Conservation (phyloP, 2,113 vertebrate genomes). For the Merops nubicus region DNA sequence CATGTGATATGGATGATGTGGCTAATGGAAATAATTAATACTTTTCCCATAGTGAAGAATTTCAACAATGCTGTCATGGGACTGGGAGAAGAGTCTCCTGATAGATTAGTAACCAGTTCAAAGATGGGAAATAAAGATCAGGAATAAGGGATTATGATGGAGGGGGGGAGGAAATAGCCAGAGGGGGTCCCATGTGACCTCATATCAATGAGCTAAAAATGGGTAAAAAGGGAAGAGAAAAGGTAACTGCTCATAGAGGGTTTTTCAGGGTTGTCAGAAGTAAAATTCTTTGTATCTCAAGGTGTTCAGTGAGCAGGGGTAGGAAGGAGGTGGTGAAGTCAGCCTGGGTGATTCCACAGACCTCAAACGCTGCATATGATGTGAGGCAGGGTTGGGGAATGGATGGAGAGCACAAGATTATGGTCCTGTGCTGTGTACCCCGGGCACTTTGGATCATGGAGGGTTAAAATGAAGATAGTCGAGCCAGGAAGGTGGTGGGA, state of each 20-base stretch:
- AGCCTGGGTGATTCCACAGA: not conserved
- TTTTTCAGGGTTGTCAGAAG: not conserved
- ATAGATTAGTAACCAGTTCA: not conserved
- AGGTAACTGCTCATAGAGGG: not conserved
- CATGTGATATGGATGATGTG: constrained; percentile 12
- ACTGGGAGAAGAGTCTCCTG: not conserved
- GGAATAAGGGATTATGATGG: not conserved
- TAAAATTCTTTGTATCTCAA: not conserved
- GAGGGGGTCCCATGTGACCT: not conserved
- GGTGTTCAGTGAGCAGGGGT: not conserved
- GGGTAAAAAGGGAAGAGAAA: not conserved
- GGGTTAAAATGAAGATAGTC: not conserved
- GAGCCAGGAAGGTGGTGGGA: not conserved
- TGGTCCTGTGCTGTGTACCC: not conserved
- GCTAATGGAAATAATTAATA: not conserved
- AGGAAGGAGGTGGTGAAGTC: not conserved
- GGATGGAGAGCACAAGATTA: not conserved
- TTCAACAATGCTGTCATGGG: not conserved
- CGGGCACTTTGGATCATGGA: not conserved
- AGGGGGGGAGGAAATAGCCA: not conserved
- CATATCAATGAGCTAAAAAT: not conserved
- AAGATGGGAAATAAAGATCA: constrained; percentile 21
- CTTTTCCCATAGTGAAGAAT: not conserved
- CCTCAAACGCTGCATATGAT: not conserved
- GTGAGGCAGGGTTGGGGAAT: not conserved